A percentile compares a stretch with the other conserved stretches of the same genome.
Conservation (phyloP, 2,113 vertebrate species). For the Salvelinus fontinalis region DNA sequence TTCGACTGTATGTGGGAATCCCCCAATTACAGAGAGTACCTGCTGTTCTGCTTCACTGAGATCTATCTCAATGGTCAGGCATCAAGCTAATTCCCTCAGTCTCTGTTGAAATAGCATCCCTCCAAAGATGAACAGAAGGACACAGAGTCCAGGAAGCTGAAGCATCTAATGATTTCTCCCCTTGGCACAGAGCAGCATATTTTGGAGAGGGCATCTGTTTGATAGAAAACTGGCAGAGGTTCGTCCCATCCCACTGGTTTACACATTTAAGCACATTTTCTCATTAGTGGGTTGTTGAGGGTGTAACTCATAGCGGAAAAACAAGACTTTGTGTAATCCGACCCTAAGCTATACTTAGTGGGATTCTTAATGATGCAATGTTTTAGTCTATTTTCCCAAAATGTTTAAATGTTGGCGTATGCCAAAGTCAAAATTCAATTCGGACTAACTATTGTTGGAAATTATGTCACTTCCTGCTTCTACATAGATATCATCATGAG, state of each 20-base stretch:
- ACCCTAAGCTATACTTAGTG: background rate
- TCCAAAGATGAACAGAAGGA: constrained; percentile 15
- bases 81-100: constrained; percentile 26
- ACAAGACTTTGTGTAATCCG: background rate
- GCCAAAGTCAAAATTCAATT: too few relatives aligned
- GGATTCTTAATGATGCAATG: background rate
- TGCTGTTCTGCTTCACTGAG: background rate
- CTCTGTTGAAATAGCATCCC: constrained; percentile 20
- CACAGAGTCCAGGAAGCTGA: background rate
- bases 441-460: too few relatives aligned
- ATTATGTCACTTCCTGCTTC: too few relatives aligned
- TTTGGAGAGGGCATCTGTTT: background rate
- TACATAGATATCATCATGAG: too few relatives aligned
- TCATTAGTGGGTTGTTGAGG: background rate
- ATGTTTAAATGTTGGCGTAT: too few relatives aligned
- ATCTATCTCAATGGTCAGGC: constrained; percentile 13
- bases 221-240: background rate
- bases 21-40: background rate
- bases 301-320: background rate
- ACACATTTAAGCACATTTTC: background rate
- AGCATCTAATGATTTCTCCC: constrained; percentile 16
- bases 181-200: background rate
- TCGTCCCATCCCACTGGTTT: background rate
- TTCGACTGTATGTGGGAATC: background rate
- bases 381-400: background rate